These are phyloP conservation scores for Luffia ferchaultella DNA, from an alignment of 2,888 invertebrate genomes.

Conservation along the genomic window DNA sequence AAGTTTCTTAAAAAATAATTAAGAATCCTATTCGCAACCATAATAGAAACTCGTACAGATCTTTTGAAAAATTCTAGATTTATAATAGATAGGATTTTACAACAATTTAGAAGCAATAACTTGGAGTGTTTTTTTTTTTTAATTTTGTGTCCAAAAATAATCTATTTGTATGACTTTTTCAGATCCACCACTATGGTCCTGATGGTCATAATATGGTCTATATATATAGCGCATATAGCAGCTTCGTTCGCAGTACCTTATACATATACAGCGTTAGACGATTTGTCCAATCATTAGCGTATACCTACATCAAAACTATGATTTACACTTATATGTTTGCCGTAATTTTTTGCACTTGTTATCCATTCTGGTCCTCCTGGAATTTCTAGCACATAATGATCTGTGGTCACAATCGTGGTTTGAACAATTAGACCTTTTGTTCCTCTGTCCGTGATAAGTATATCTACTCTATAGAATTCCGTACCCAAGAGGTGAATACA, in stretches of 20 bases:
- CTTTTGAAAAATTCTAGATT: too few relatives aligned
- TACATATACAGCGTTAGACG: slow-evolving; percentile 33
- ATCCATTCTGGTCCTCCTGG: slow-evolving; percentile 27
- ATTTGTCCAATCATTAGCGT: slow-evolving; percentile 30
- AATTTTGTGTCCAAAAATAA: slow-evolving; percentile 25
- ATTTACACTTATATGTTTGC: not conserved
- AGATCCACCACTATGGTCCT: slow-evolving; percentile 25
- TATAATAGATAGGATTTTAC: too few relatives aligned
- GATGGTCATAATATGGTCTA: slow-evolving; percentile 28
- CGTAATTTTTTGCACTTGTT: slow-evolving; percentile 24
- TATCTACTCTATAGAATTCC: too few relatives aligned
- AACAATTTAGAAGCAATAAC: slow-evolving; percentile 40
- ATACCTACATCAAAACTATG: not conserved
- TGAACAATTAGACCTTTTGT: slow-evolving; percentile 31
- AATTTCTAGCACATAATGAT: slow-evolving; percentile 37
- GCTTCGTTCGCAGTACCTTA: too few relatives aligned
- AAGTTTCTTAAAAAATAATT: too few relatives aligned
- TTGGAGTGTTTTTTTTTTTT: too few relatives aligned
- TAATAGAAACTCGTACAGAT: too few relatives aligned
- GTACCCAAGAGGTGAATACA: too few relatives aligned
- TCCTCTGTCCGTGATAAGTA: slow-evolving; percentile 28
- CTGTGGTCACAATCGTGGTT: slow-evolving; percentile 35
- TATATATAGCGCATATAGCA: too few relatives aligned
- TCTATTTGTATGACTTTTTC: slow-evolving; percentile 30
- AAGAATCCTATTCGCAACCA: too few relatives aligned